Percentiles rank a stretch among this genome's conserved stretches.
These are phyloP conservation scores for Avahi laniger DNA, from an alignment of 2,797 vertebrate genomes.

Conservation along the genomic window DNA sequence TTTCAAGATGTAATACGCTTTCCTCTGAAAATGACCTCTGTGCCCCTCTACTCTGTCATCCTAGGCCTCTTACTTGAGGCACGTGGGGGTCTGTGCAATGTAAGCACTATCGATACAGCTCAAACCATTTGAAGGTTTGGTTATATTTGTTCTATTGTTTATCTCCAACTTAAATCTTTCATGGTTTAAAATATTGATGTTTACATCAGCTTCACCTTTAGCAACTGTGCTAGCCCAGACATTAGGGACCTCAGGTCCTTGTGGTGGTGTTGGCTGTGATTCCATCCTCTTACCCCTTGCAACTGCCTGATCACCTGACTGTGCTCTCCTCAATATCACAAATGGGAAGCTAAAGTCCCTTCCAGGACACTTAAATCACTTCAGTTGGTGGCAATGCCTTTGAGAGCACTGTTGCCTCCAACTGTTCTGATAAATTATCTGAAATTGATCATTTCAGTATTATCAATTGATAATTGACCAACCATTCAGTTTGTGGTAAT, in stretches of 20 bases:
- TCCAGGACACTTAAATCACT: constrained; percentile 29
- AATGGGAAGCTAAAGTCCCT: constrained; percentile 69
- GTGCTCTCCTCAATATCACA: constrained; percentile 34
- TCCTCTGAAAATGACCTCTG: not conserved
- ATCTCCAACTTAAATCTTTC: constrained; percentile 76
- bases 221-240: constrained; percentile 62
- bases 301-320: constrained; percentile 52
- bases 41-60: not conserved
- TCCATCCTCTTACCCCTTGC: not conserved
- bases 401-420: constrained; percentile 36
- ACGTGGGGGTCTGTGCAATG: not conserved
- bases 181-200: constrained; percentile 76
- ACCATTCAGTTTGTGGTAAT: not conserved
- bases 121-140: not conserved
- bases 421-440: constrained; percentile 58
- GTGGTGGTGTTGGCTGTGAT: constrained; percentile 51
- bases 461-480: not conserved
- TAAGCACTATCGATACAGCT: not conserved
- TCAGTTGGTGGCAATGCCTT: not conserved
- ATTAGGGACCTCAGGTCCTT: constrained; percentile 68
- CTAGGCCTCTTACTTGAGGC: not conserved
- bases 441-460: not conserved
- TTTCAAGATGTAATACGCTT: not conserved
- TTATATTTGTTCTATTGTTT: constrained; percentile 57
- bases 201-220: constrained; percentile 69